Base-by-base conservation (phyloP, 2,888 invertebrate species). In the Ophraella communa region DNA sequence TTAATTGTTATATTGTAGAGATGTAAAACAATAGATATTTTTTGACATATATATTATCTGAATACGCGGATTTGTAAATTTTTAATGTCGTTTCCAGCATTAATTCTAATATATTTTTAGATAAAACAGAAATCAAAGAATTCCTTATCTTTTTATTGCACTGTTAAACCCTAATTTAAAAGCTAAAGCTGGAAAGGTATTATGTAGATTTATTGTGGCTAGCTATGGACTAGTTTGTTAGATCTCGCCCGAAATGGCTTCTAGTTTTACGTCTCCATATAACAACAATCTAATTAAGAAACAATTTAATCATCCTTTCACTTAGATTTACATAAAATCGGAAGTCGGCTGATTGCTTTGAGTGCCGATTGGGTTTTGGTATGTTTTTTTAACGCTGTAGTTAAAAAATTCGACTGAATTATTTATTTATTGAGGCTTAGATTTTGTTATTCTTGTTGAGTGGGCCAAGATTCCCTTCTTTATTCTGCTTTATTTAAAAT, bases 251-350 rank as follows among this genome's bases (percentile, higher is more conserved):
- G 30, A 64, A 60, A 62, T 59, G 45, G 69, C 71, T 73, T 73
- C 72, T 62, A 65, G 68, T 68, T 68, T 65, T 68, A 45, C 68
- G 45, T 65, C 67, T 69, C 68, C 49, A 64, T 62, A 58, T 59
- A 59, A 64, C 59, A 51, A 35, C 62, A 51, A 35, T 39, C 59
- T 67, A 64, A 67, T 67, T 64, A 58, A 64, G 47, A 53, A 27
- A 54, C 53, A 47, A 23, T 62, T 53, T 33, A 53, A 52, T 63
- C 52, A 44, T 14, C 14, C 23, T 49, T 23, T n/a, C 10, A 8
- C 10, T 27, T 18, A 27, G 11, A 56, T 56, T 56, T 42, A 17
- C 55, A 56, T 56, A 56, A 56, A 56, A 2, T 2, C 44, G 44
- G n/a, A 20, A 18, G 18, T 45, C 17, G 10, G 17, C 44, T 11